Base-by-base conservation (phyloP, 2,113 vertebrate genomes). In the Heloderma charlesbogerti region DNA sequence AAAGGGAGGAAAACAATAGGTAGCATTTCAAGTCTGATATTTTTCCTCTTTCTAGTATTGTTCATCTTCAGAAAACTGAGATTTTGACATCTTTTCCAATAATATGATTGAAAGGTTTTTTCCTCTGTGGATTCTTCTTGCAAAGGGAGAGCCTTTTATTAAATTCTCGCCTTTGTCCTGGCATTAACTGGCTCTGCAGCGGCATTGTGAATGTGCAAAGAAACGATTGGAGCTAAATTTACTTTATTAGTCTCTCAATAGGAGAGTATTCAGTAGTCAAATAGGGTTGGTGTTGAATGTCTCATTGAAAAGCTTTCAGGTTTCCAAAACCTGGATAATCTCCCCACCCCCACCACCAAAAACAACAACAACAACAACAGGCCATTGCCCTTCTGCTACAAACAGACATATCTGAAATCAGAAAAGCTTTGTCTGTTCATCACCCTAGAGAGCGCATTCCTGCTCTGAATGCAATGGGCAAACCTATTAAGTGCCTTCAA, bases 61-160 rank as follows among this genome's bases (percentile, higher is more conserved):
- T 85, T 92, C n/a, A 88, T 91, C 87, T 91, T 66, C 91, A 57
- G 40, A 74, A 54, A 40, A 87, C 90, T 67, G 57, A 37, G 71
- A 77, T 88, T 0, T 0, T 1, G 10, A 69, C 87, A 95, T 84
- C 60, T n/a, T 43, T 66, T 87, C 0, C 75, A 0, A 92, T 93
- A 91, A 93, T 67, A 79, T 0, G 34, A 92, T 25, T 81, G 85
- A 43, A 66, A 31, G 25, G 75, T 15, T 90, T 13, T 5, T 48
- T 81, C 69, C 86, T 87, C 91, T 88, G 5, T 0, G 0, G 40
- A 48, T 48, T 37, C 84, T 54, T 9, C 72, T 0, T 0, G 71
- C 6, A n/a, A 34, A 40, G 45, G 87, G 69, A 91, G 91, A 78
- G 45, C 0, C 0, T 51, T 43, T n/a, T 91, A 54, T 88, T 89